phyloP scores from a whole-genome alignment of 2,797 vertebrate species.

The Clamator glandarius region DNA sequence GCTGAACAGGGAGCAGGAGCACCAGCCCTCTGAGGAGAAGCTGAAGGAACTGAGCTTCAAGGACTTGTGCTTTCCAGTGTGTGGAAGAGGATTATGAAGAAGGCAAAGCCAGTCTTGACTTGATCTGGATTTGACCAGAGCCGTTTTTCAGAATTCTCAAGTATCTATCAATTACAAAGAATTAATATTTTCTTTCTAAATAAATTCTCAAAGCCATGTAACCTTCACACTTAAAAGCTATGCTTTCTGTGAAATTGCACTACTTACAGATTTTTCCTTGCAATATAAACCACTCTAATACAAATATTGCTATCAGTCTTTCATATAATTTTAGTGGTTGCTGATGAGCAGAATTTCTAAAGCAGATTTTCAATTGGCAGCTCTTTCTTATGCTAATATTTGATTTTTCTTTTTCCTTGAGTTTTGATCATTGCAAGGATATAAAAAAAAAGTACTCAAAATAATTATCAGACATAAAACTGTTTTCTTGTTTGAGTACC shows the following conservation, averaged over 20 bases:
- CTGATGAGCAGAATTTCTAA: neutral
- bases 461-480: neutral
- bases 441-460: neutral
- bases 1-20: neutral
- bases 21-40: neutral
- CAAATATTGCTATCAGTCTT: neutral
- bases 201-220: neutral
- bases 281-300: neutral
- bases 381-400: neutral
- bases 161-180: neutral
- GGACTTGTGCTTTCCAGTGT: neutral
- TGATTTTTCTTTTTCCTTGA: neutral
- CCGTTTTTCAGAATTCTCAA: neutral
- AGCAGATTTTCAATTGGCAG: neutral
- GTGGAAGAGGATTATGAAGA: neutral
- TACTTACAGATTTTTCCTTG: neutral
- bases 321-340: fast-evolving
- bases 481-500: neutral
- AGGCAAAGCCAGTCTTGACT: neutral
- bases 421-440: neutral
- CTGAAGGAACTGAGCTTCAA: neutral
- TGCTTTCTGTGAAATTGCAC: neutral
- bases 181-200: neutral
- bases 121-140: neutral
- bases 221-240: neutral